Evolutionary conservation across 2,797 vertebrate genomes (phyloP), one percentile per base, ranked within the genome.

Genomic region (Catamblyrhynchus diadema): DNA sequence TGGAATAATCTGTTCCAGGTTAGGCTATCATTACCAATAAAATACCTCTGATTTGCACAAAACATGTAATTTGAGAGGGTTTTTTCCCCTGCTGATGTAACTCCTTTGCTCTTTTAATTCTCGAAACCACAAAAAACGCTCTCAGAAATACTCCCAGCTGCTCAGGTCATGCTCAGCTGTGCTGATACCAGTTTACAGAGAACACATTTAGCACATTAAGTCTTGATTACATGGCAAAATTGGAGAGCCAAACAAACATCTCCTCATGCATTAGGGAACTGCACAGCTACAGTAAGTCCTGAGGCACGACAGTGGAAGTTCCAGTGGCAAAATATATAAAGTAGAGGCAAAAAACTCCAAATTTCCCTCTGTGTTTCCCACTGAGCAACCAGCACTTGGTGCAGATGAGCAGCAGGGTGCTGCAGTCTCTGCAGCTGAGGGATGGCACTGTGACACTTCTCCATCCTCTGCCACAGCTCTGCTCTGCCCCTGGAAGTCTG

Each of bases 21-120:
- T 97, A 95, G 90, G 37, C 85, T 96, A 91, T 94, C 92, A 96
- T 95, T 97, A 92, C 81, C 35, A 67, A 91, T 69, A 82, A 97
- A 96, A 95, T 67, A 93, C 66, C 65, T 94, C 62, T 66, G 92
- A 95, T 94, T 95, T 92, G 81, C 65, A 86, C 71, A 84, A 91
- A 94, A 94, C 73, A 39, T 37, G 69, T 20, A 54, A 64, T 87
- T 95, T 85, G 54, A 93, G 12, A 25, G 65, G 62, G 37, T 60
- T 73, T 86, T 65, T 50, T 21, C 35, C 4, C 30, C 65, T 3
- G 1, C 25, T 80, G 22, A 18, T 88, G 35, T 88, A 92, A 87
- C 22, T 67, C 30, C 39, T 74, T 54, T 51, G 39, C 35, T 96
- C 77, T 95, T 86, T 96, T 72, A 96, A 90, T 73, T 78, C 54